These are phyloP conservation scores for Nesogale talazaci DNA, from an alignment of 2,113 vertebrate species.

Conservation along the genomic window DNA sequence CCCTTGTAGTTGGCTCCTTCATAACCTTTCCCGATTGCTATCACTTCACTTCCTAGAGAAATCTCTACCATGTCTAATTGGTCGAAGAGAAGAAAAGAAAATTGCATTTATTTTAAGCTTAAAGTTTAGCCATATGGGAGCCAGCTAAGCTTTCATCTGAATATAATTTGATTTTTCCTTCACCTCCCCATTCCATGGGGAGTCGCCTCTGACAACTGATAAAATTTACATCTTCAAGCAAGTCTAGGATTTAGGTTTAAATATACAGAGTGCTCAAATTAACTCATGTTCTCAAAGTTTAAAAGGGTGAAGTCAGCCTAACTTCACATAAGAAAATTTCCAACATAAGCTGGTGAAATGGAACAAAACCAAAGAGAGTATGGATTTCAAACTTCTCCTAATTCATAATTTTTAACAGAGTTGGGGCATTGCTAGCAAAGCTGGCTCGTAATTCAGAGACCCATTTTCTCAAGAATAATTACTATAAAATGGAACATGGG, in stretches of 20 bases:
- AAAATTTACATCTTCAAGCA: constrained; percentile 69
- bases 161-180: constrained; percentile 59
- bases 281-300: constrained; percentile 64
- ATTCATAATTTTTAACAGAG: constrained; percentile 44
- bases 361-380: constrained; percentile 42
- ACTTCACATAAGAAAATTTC: constrained; percentile 36
- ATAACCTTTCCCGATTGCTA: not conserved
- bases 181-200: constrained; percentile 48
- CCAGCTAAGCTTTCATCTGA: constrained; percentile 55
- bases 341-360: not conserved
- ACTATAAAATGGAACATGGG: constrained; percentile 43
- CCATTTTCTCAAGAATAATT: constrained; percentile 59
- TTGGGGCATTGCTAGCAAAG: constrained; percentile 33
- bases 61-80: constrained; percentile 29
- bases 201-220: constrained; percentile 76
- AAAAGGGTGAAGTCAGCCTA: constrained; percentile 47
- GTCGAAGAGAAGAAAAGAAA: constrained; percentile 41
- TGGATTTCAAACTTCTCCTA: constrained; percentile 43
- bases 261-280: constrained; percentile 63
- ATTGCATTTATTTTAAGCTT: constrained; percentile 67
- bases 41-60: not conserved
- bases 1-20: not conserved
- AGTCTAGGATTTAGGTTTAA: constrained; percentile 70
- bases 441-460: constrained; percentile 40
- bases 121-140: constrained; percentile 62